Base-by-base conservation (phyloP, 1,140 invertebrate genomes). In the Hesperophylax magnus region DNA sequence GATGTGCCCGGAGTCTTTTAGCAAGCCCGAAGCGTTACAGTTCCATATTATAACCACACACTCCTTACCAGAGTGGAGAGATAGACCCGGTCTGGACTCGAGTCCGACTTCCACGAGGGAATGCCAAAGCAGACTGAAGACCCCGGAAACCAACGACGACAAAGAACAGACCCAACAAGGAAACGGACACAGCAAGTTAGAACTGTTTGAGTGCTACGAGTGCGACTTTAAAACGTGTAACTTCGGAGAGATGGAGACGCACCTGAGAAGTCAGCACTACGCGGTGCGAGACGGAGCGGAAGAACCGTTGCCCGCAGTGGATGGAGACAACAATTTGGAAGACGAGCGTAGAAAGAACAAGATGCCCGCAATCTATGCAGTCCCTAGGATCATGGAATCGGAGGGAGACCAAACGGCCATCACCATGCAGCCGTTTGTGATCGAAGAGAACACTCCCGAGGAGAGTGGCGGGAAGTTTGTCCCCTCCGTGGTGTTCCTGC, bases 401-500 rank as follows among this genome's bases (percentile, higher is more conserved):
- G 65, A 87, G 86, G 54, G 88, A 86, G 88, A 90, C 54, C 88
- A 86, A 31, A 72, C 76, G 24, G 58, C 86, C 81, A 92, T 95
- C 81, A 90, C 89, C n/a, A 97, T 97, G 96, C 96, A 97, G 87
- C 94, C 96, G 27, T 97, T 97, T 88, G 91, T 96, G 79, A 89
- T 97, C 85, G 94, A 95, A 85, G 94, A 95, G 86, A 83, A 81
- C 74, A 77, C 78, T 47, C 79, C 80, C 20, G 87, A 87, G 85
- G 88, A 87, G 79, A 88, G 86, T 74, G 90, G 88, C 27, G 89
- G 91, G 54, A 91, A 92, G 85, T 94, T 98, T 88, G 93, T 97
- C 78, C 96, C 97, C 31, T 96, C 97, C 76, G 90, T 98, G 77
- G 96, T 98, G 86, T 97, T 97, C 89, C 92, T 98, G 86, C 97